These are phyloP conservation scores for Lasioglossum vierecki DNA, from an alignment of 2,888 invertebrate genomes.

Conservation along the genomic window DNA sequence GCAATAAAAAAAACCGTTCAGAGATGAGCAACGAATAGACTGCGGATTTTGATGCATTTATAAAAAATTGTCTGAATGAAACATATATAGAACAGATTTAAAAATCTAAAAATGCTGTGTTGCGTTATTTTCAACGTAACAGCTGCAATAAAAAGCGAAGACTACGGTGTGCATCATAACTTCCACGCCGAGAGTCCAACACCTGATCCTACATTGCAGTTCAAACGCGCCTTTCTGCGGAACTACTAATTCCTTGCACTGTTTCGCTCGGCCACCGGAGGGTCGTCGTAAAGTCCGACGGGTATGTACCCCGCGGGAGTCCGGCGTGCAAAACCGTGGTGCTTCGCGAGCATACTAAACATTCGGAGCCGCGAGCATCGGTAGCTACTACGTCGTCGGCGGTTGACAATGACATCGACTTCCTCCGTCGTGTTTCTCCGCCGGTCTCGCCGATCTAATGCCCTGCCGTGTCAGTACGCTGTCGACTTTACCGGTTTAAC, in stretches of 20 bases:
- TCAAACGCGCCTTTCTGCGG: neutral
- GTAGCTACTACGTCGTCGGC: neutral
- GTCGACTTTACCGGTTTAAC: conserved; percentile 52
- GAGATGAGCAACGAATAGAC: too few species aligned
- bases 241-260: neutral
- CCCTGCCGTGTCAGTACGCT: conserved; percentile 46
- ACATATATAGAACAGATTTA: too few species aligned
- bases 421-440: neutral
- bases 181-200: neutral
- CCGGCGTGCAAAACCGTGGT: conserved; percentile 36
- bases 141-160: neutral
- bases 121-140: too few species aligned
- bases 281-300: conserved; percentile 46
- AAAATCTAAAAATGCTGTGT: too few species aligned
- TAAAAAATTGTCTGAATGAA: too few species aligned
- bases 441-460: conserved; percentile 20
- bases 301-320: conserved; percentile 49
- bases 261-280: neutral
- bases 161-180: neutral
- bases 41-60: too few species aligned
- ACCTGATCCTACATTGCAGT: neutral
- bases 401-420: conserved; percentile 38
- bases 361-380: neutral
- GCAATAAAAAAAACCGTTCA: too few species aligned
- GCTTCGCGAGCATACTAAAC: neutral